phyloP scores from a whole-genome alignment of 2,113 vertebrate species.

The Sisor rabdophorus region DNA sequence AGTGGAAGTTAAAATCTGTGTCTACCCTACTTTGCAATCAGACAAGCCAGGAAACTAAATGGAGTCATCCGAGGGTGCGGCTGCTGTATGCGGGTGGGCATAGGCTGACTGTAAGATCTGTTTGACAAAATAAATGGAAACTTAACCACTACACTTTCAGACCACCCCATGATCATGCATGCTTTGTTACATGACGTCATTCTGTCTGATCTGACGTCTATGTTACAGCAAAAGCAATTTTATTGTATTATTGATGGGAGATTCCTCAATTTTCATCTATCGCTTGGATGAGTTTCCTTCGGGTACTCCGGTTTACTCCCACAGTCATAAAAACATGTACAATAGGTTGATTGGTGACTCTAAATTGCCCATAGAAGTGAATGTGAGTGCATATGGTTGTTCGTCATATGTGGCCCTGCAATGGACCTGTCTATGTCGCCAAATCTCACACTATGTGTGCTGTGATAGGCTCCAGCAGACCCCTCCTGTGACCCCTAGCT shows the following conservation, averaged over 20 bases:
- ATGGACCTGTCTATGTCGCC: too few relatives aligned
- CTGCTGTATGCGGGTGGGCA: conserved; percentile 27
- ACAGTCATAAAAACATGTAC: too few relatives aligned
- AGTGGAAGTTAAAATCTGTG: conserved; percentile 56
- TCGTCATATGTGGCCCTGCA: too few relatives aligned
- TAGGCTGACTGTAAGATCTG: conserved; percentile 16
- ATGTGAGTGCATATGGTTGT: too few relatives aligned
- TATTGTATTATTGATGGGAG: neutral
- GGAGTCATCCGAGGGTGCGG: conserved; percentile 60
- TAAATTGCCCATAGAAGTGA: too few relatives aligned
- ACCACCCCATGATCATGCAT: conserved; percentile 21
- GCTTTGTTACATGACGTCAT: conserved; percentile 55
- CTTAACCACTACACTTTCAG: conserved; percentile 56
- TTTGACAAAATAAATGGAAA: conserved; percentile 48
- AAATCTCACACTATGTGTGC: too few relatives aligned
- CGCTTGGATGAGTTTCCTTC: too few relatives aligned
- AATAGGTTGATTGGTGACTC: too few relatives aligned
- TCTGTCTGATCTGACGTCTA: conserved; percentile 37
- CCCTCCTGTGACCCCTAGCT: too few relatives aligned
- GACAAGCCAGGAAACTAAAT: conserved; percentile 49
- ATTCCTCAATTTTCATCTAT: neutral
- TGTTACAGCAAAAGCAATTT: neutral
- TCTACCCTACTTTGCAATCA: conserved; percentile 54
- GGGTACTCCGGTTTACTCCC: too few relatives aligned
- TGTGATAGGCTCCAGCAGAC: too few relatives aligned